phyloP scores from a whole-genome alignment of 2,888 invertebrate genomes.

The Melinaea menophilus region DNA sequence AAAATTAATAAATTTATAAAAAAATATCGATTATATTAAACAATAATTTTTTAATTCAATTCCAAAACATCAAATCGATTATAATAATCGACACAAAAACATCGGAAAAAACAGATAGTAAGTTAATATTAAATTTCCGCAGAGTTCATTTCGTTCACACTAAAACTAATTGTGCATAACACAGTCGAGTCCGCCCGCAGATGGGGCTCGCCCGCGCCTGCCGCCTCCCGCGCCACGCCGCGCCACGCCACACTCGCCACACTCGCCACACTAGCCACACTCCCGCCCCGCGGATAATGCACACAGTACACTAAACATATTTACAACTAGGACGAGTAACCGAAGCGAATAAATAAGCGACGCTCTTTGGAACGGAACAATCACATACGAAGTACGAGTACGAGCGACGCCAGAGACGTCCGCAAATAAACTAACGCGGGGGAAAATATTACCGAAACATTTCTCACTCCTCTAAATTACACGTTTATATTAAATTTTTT shows the following conservation, averaged over 20 bases:
- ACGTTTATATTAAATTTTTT: slow-evolving; percentile 25
- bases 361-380: slow-evolving; percentile 68
- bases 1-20: slow-evolving; percentile 57
- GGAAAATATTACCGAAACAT: slow-evolving; percentile 44
- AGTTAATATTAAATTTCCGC: slow-evolving; percentile 46
- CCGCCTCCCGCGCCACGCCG: slow-evolving; percentile 33
- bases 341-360: slow-evolving; percentile 66
- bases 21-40: slow-evolving; percentile 65
- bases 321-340: slow-evolving; percentile 54
- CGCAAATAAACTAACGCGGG: slow-evolving; percentile 37
- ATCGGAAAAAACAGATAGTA: not conserved
- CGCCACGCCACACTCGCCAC: slow-evolving; percentile 26
- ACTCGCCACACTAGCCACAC: slow-evolving; percentile 29
- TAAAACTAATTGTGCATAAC: slow-evolving; percentile 58
- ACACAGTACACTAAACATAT: slow-evolving; percentile 38
- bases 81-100: slow-evolving; percentile 5
- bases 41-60: slow-evolving; percentile 52
- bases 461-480: slow-evolving; percentile 32
- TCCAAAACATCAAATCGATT: slow-evolving; percentile 46
- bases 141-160: slow-evolving; percentile 40
- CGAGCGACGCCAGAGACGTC: slow-evolving; percentile 19
- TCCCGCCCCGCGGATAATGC: slow-evolving; percentile 35
- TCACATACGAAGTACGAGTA: slow-evolving; percentile 55
- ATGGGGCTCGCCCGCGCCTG: slow-evolving; percentile 35
- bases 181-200: slow-evolving; percentile 46